These are phyloP conservation scores for Tinea pellionella DNA, from an alignment of 2,888 invertebrate species.

Conservation along the genomic window DNA sequence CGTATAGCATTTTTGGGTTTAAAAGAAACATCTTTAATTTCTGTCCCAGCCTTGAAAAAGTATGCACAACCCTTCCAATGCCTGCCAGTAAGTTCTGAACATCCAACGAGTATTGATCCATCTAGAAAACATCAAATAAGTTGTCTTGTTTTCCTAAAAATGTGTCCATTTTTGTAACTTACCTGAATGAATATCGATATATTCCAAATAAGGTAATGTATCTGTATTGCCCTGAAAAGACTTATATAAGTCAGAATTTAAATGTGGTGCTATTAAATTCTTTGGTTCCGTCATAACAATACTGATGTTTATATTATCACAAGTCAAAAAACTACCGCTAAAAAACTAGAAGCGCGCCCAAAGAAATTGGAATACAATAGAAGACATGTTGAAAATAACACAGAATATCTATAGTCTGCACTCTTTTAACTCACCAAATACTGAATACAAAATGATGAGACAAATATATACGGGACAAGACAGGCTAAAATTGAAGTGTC, in stretches of 20 bases:
- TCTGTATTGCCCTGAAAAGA: slow-evolving; percentile 45
- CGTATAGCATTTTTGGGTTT: slow-evolving; percentile 36
- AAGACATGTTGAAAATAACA: no score
- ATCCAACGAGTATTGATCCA: slow-evolving; percentile 50
- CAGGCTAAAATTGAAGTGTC: no score
- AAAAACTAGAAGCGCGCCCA: no score
- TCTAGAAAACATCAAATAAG: slow-evolving; percentile 33
- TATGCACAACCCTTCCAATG: slow-evolving; percentile 58
- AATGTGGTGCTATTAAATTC: slow-evolving; percentile 52
- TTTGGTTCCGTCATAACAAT: slow-evolving; percentile 41
- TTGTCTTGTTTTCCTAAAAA: no score
- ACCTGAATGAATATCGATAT: slow-evolving; percentile 46
- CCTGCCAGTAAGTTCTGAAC: slow-evolving; percentile 57
- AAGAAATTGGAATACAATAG: no score
- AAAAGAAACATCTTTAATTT: background rate
- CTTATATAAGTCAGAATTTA: slow-evolving; percentile 60
- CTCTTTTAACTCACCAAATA: no score
- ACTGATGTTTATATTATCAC: no score
- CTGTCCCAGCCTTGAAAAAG: slow-evolving; percentile 19
- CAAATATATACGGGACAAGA: no score
- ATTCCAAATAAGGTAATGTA: slow-evolving; percentile 46
- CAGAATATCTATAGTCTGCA: no score
- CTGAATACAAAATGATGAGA: no score
- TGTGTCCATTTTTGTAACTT: no score
- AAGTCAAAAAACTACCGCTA: no score